Conservation (phyloP, 2,888 invertebrate genomes). For the Timandra comae region DNA sequence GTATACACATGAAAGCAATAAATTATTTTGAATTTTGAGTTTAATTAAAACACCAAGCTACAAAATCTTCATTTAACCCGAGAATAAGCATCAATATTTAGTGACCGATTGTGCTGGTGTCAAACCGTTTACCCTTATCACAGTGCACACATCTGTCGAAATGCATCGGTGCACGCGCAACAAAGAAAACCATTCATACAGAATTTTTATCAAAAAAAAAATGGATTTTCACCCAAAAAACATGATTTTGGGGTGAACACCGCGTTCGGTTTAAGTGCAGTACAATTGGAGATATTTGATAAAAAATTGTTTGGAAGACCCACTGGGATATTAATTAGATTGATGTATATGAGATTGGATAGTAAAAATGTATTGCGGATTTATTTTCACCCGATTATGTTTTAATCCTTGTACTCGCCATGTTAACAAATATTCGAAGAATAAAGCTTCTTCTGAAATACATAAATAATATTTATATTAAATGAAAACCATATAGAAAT, state of each 20-base stretch:
- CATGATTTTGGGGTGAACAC: conserved; percentile 45
- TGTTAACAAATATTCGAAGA: no score
- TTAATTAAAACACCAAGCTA: no score
- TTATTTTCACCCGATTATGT: no score
- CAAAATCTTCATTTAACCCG: no score
- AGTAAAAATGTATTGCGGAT: no score
- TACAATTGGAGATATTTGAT: not conserved
- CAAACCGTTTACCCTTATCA: conserved; percentile 67
- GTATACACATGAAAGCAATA: no score
- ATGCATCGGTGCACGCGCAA: conserved; percentile 45
- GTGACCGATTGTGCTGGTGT: conserved; percentile 63
- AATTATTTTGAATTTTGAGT: no score
- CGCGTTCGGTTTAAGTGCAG: conserved; percentile 27
- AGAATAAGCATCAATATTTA: conserved; percentile 6
- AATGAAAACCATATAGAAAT: no score
- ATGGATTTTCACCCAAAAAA: conserved; percentile 32
- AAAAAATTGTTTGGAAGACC: not conserved
- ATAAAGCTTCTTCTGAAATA: no score
- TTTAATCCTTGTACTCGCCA: no score
- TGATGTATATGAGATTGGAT: no score
- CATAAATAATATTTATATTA: no score
- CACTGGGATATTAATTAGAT: not conserved
- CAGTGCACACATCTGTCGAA: conserved; percentile 50
- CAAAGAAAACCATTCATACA: conserved; percentile 55
- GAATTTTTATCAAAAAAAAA: conserved; percentile 43